Base-by-base conservation (phyloP, 2,113 vertebrate species). In the Mormyrus lacerda region DNA sequence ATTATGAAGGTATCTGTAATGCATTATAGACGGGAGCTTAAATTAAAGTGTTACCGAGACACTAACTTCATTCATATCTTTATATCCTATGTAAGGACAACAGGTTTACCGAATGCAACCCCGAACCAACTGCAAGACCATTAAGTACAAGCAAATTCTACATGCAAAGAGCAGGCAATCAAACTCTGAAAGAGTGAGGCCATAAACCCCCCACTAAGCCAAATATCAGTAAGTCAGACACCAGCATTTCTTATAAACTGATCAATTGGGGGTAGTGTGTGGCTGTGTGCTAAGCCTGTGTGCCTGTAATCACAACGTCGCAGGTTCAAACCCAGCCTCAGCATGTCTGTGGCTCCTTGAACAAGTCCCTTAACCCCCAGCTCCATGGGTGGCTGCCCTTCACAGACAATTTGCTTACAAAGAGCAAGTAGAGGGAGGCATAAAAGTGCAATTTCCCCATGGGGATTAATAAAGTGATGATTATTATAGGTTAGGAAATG, bases 161-260 rank as follows among this genome's bases (percentile, higher is more conserved):
- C 58, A 65, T 65, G n/a, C 58, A 65, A 69, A 69, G 10, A 69
- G 61, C n/a, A 27, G n/a, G 61, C 61, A 69, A 31, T 31, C 61
- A 69, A 69, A 69, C 9, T 3, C 61, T 31, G 27, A 27, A 31
- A 31, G 10, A 69, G 61, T 1, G 1, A 76, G 5, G 35, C 35
- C 15, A 76, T 35, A 35, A 76, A 35, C 35, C 31, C 73, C 31
- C 31, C 8, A 47, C 8, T 47, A 24, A 84, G 44, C 82, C 82
- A 21, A n/a, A 24, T 45, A 47, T 84, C 21, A 2, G 31, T 84
- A 19, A 19, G 8, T 4, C 19, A 13, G 82, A 44, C 5, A 3
- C 42, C 82, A 84, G 45, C 24, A 84, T 27, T 47, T 92, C 87
- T 94, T 93, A 90, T 93, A 47, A 24, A 93, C 90, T n/a, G 93